These are phyloP conservation scores for Archocentrus centrarchus DNA, from an alignment of 2,113 vertebrate genomes.

Conservation along the genomic window DNA sequence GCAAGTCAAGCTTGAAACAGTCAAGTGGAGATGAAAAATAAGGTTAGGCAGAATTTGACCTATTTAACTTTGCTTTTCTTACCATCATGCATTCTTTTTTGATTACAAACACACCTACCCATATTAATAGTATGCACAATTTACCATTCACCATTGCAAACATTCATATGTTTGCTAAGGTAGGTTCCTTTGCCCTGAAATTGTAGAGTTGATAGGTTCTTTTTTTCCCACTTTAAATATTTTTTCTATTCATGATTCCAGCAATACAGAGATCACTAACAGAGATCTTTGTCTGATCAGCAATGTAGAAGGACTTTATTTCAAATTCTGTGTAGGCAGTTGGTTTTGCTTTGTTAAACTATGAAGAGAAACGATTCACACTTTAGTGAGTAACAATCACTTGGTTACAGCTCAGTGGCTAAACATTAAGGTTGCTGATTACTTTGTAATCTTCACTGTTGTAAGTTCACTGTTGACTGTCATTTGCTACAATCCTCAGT, in stretches of 20 bases:
- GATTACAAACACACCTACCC: neutral
- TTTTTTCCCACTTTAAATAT: no score
- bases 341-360: constrained; percentile 6
- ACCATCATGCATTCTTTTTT: neutral
- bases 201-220: neutral
- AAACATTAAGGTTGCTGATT: constrained; percentile 40
- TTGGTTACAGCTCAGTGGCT: constrained; percentile 40
- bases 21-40: neutral
- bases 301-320: neutral
- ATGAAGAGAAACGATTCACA: neutral
- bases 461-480: constrained; percentile 60
- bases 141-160: neutral
- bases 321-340: neutral
- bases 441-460: constrained; percentile 39
- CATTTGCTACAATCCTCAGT: constrained; percentile 60
- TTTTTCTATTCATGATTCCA: no score
- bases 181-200: neutral
- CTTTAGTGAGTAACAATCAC: constrained; percentile 9
- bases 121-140: neutral
- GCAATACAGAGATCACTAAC: neutral
- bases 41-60: neutral
- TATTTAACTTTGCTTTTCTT: neutral
- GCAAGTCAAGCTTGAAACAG: neutral
- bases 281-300: neutral
- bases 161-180: no score